Evolutionary conservation across 2,113 vertebrate species (phyloP).

Genomic region (Gavialis gangeticus): DNA sequence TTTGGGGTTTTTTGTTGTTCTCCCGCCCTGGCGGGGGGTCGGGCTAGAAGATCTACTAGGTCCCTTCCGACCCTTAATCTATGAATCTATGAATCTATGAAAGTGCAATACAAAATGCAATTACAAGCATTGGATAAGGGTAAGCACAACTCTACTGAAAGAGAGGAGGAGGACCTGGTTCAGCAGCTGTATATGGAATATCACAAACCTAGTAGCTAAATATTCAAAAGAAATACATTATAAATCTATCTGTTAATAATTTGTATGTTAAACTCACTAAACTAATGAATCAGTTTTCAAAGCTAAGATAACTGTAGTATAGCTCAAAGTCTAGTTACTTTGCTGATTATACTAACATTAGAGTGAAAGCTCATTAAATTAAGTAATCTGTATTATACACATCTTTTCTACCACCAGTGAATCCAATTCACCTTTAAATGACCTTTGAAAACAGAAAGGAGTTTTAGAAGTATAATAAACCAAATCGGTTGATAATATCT

Average conservation of each 20-base stretch:
- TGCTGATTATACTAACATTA: background rate
- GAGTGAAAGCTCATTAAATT: slow-evolving; percentile 21
- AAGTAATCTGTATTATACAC: slow-evolving; percentile 2
- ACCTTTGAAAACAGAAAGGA: background rate
- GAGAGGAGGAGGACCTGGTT: background rate
- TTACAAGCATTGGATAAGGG: no score
- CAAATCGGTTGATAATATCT: background rate
- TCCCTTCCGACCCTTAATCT: no score
- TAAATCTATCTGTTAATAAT: background rate
- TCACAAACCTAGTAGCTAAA: background rate
- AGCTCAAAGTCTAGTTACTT: slow-evolving; percentile 5
- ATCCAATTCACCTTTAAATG: background rate
- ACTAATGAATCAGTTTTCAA: background rate
- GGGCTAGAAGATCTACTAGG: no score
- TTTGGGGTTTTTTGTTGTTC: no score
- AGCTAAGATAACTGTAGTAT: background rate
- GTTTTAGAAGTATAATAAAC: background rate
- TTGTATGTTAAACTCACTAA: background rate
- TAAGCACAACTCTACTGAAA: background rate
- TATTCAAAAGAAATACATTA: background rate
- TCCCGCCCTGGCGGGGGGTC: no score
- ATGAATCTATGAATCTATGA: no score
- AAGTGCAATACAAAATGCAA: background rate
- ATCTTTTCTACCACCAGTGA: background rate
- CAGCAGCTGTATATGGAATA: background rate